Percentiles rank a stretch among this genome's conserved stretches.
Evolutionary conservation across 1,140 invertebrate genomes (phyloP).

Genomic region (Calliphora vicina): DNA sequence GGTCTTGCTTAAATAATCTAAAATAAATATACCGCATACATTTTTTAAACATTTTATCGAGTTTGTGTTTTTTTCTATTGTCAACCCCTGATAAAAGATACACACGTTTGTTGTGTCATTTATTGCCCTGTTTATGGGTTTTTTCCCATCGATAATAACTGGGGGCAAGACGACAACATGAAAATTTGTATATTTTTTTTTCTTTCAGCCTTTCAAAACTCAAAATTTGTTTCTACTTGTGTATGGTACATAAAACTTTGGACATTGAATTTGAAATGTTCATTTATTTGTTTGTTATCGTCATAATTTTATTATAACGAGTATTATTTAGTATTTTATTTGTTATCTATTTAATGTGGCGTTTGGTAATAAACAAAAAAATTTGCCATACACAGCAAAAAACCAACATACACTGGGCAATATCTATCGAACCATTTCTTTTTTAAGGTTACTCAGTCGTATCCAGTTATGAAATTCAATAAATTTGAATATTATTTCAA

Average conservation of each 20-base stretch:
- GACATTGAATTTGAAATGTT: neutral
- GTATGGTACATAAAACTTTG: neutral
- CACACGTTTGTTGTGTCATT: neutral
- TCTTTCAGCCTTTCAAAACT: neutral
- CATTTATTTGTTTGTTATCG: neutral
- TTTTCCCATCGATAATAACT: neutral
- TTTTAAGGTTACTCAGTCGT: too few species aligned
- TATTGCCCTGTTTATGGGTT: neutral
- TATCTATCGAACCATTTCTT: too few species aligned
- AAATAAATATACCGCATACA: too few species aligned
- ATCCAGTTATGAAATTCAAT: too few species aligned
- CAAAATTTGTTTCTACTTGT: too few species aligned
- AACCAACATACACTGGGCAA: too few species aligned
- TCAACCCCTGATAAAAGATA: neutral
- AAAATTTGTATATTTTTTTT: neutral
- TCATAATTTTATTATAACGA: neutral
- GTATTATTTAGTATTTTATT: neutral
- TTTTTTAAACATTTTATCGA: too few species aligned
- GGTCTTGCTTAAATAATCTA: too few species aligned
- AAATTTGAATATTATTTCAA: too few species aligned
- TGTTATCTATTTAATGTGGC: neutral
- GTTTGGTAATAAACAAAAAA: neutral
- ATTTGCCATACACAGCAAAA: too few species aligned
- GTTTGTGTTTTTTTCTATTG: too few species aligned
- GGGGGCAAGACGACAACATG: neutral